Evolutionary conservation across 2,113 vertebrate species (phyloP).

Genomic region (Calyptommatus sinebrachiatus): DNA sequence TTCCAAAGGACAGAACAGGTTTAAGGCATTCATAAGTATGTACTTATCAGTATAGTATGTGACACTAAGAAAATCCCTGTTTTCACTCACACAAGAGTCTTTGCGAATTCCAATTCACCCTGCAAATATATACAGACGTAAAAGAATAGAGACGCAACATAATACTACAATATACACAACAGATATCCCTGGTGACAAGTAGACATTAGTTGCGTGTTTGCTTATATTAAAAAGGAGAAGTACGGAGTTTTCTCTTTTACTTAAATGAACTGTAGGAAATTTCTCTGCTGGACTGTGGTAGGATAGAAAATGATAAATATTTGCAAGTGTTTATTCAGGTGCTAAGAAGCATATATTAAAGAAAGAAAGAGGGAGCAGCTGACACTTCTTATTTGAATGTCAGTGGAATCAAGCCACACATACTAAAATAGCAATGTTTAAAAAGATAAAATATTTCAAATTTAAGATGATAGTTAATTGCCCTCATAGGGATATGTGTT

Average conservation of each 20-base stretch:
- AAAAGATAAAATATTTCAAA: slow-evolving; percentile 44
- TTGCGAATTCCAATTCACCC: slow-evolving; percentile 62
- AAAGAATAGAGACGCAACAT: slow-evolving; percentile 62
- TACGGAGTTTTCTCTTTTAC: slow-evolving; percentile 57
- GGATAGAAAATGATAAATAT: slow-evolving; percentile 67
- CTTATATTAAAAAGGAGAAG: slow-evolving; percentile 68
- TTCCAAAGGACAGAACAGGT: slow-evolving; percentile 37
- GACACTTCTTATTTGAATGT: slow-evolving; percentile 58
- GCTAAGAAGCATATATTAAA: slow-evolving; percentile 60
- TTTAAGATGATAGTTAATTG: slow-evolving; percentile 49
- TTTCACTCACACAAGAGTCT: slow-evolving; percentile 61
- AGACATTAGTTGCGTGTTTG: slow-evolving; percentile 74
- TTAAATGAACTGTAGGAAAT: slow-evolving; percentile 54
- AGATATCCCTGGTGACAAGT: slow-evolving; percentile 73
- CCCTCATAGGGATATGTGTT: slow-evolving; percentile 36
- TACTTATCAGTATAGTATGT: slow-evolving; percentile 40
- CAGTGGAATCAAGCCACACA: slow-evolving; percentile 46
- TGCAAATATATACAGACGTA: slow-evolving; percentile 63
- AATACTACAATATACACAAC: slow-evolving; percentile 62
- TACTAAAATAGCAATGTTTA: slow-evolving; percentile 46
- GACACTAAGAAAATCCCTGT: slow-evolving; percentile 60
- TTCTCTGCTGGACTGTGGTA: slow-evolving; percentile 56
- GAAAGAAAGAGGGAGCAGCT: slow-evolving; percentile 31
- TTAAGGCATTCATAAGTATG: slow-evolving; percentile 27
- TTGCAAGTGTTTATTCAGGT: slow-evolving; percentile 70